Percentiles rank a stretch among this genome's conserved stretches.
Conservation (phyloP, 2,888 invertebrate species). For the Megalurothrips usitatus region DNA sequence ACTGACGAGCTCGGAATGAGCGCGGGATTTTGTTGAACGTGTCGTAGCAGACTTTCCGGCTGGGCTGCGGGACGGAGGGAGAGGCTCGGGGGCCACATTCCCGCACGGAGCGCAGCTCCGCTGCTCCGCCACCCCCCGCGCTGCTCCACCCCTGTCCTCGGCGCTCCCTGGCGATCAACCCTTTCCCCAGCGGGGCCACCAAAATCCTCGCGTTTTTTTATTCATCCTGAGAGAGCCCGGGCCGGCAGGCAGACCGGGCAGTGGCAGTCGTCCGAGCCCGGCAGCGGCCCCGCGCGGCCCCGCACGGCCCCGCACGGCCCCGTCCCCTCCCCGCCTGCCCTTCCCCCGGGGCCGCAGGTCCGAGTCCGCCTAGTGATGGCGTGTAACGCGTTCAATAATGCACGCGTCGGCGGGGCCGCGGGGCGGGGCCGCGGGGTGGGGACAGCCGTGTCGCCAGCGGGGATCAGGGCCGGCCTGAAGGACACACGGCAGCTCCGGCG, state of each 20-base stretch:
- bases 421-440: constrained; percentile 4
- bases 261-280: neutral
- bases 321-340: neutral
- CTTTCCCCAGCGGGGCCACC: constrained; percentile 6
- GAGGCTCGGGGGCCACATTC: too few relatives aligned
- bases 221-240: neutral
- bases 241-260: neutral
- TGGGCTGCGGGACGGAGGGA: too few relatives aligned
- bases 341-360: neutral
- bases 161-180: constrained; percentile 1
- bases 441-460: neutral
- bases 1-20: too few relatives aligned
- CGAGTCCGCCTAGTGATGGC: neutral
- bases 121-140: neutral
- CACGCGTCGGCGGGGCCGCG: neutral
- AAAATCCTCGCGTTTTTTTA: constrained; percentile 1
- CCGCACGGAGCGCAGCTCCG: too few relatives aligned
- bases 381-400: constrained; percentile 17
- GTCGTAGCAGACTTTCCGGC: too few relatives aligned
- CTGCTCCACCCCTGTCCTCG: neutral
- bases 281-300: neutral
- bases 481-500: neutral
- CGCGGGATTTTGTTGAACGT: too few relatives aligned
- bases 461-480: neutral
- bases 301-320: neutral